phyloP scores from a whole-genome alignment of 2,888 invertebrate species.

The Campoplex nolae region DNA sequence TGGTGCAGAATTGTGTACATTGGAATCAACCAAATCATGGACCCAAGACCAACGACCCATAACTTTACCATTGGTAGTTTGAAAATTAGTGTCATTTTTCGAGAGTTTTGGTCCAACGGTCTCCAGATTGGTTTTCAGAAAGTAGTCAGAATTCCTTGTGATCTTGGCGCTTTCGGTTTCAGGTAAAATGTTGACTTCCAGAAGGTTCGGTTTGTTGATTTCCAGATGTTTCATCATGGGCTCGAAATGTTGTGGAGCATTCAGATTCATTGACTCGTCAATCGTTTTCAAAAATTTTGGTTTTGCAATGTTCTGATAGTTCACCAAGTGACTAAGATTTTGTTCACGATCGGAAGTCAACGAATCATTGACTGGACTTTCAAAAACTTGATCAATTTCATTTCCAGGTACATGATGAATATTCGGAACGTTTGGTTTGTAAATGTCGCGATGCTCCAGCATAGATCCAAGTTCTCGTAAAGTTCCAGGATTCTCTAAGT shows the following conservation, averaged over 20 bases:
- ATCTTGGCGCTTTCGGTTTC: neutral
- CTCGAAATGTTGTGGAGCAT: neutral
- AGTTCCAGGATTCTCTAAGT: too few relatives aligned
- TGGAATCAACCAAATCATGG: neutral
- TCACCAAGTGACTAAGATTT: neutral
- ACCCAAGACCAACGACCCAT: slow-evolving; percentile 2
- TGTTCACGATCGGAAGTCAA: slow-evolving; percentile 7
- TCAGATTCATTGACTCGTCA: neutral
- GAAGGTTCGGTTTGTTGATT: neutral
- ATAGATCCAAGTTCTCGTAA: too few relatives aligned
- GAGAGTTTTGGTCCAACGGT: neutral
- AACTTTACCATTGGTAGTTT: neutral
- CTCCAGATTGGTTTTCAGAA: neutral
- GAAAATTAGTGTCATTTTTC: neutral
- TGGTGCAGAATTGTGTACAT: neutral
- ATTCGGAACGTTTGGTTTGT: too few relatives aligned
- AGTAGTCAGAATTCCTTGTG: neutral
- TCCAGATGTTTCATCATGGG: neutral
- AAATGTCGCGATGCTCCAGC: too few relatives aligned
- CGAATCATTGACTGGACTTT: slow-evolving; percentile 64
- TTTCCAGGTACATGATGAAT: too few relatives aligned
- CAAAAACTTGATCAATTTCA: too few relatives aligned
- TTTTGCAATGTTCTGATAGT: neutral
- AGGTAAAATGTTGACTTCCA: neutral
- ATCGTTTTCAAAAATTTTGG: neutral